Conservation (phyloP, 2,113 vertebrate species). For the Solea senegalensis region DNA sequence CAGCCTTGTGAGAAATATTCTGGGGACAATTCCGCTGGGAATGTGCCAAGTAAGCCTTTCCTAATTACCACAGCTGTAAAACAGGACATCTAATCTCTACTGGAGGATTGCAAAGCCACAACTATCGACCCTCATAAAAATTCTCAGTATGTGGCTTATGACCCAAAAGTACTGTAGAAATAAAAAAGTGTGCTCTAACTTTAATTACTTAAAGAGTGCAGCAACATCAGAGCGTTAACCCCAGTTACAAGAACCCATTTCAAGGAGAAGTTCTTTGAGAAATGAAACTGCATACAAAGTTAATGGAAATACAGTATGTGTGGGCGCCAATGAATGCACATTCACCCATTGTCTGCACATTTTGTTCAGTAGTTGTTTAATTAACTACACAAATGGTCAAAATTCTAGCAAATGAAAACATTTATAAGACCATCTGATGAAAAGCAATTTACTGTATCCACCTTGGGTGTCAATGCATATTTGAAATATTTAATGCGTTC, state of each 20-base stretch:
- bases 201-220: constrained; percentile 27
- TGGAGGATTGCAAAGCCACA: constrained; percentile 22
- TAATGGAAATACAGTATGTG: neutral
- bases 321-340: neutral
- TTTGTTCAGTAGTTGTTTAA: too few species aligned
- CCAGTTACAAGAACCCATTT: neutral
- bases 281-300: neutral
- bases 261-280: neutral
- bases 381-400: too few species aligned
- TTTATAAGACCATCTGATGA: too few species aligned
- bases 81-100: constrained; percentile 51
- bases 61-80: constrained; percentile 65
- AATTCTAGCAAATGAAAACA: too few species aligned
- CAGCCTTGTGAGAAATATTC: constrained; percentile 29
- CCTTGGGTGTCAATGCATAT: too few species aligned
- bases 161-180: constrained; percentile 19
- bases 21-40: constrained; percentile 39
- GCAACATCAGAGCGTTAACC: neutral
- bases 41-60: constrained; percentile 58
- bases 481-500: too few species aligned
- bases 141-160: constrained; percentile 18
- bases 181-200: constrained; percentile 17
- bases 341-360: too few species aligned
- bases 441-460: too few species aligned
- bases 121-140: constrained; percentile 27